Evolutionary conservation across 2,797 vertebrate genomes (phyloP), one percentile per base, ranked within the genome.

Genomic region (Psittacula derbiana): DNA sequence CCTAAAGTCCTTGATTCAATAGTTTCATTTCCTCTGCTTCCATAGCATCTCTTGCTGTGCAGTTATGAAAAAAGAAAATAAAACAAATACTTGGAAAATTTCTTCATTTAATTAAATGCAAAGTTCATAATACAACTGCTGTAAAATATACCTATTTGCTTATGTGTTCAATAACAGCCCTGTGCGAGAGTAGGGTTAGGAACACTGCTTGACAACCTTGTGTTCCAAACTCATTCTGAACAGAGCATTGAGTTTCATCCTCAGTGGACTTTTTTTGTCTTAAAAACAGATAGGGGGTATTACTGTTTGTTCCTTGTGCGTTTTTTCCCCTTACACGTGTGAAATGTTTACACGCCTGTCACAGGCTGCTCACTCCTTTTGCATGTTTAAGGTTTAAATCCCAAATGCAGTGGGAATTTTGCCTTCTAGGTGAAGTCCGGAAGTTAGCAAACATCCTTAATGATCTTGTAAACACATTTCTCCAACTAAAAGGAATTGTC

Each of bases 61-160:
- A 94, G 90, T 81, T 80, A 81, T 10, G 40, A 66, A 65, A 73
- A 95, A 95, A 81, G 50, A 86, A 64, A 49, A 18, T 58, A 80
- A 25, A 74, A 61, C 44, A 40, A 67, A 47, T 14, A 14, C 5
- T 31, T 58, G 11, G 3, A 5, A 18, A 2, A 3, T 3, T 52
- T 85, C 52, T 21, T 27, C 27, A 55, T 25, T 38, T 74, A 72
- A 41, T 44, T 67, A 20, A 49, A 74, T 49, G 33, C 27, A 50
- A 24, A 74, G 8, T 46, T 82, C 12, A 4, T 40, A 15, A 53
- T 67, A 62, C 15, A 91, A 55, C 4, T 20, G 61, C 20, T 72
- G 19, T 74, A 49, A 79, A 89, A 74, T 33, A 14, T 16, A 62
- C 14, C 10, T 79, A 18, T 53, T 58, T 6, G 0, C 25, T 79